Evolutionary conservation across 1,140 invertebrate species (phyloP).

Genomic region (Schmidtea mediterranea): DNA sequence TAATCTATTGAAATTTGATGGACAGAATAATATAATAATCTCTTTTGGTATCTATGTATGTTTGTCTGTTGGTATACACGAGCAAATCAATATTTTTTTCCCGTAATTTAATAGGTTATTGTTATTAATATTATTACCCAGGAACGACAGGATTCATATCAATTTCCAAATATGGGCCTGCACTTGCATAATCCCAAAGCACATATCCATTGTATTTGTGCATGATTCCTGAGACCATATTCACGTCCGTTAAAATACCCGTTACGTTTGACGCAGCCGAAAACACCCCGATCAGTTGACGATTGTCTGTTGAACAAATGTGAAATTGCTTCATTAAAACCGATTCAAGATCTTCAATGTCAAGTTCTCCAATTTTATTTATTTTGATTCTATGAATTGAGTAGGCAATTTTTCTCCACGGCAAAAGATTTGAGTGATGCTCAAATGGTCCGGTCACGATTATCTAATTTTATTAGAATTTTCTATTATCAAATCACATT

Average conservation of each 20-base stretch:
- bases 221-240: constrained; percentile 47
- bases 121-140: no score
- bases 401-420: constrained; percentile 50
- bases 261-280: constrained; percentile 60
- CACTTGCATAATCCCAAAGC: constrained; percentile 61
- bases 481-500: constrained; percentile 8
- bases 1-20: no score
- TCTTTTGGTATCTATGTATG: no score
- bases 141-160: constrained; percentile 55
- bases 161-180: constrained; percentile 47
- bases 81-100: no score
- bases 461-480: constrained; percentile 1
- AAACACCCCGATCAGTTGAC: constrained; percentile 51
- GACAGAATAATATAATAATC: no score
- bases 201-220: constrained; percentile 52
- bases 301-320: constrained; percentile 12
- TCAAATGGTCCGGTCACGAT: constrained; percentile 49
- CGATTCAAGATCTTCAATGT: constrained; percentile 44
- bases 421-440: constrained; percentile 50
- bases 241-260: constrained; percentile 53
- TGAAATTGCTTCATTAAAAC: constrained; percentile 32
- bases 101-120: no score
- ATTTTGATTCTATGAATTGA: constrained; percentile 49
- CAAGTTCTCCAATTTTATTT: constrained; percentile 45
- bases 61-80: no score